phyloP scores from a whole-genome alignment of 2,888 invertebrate species.

The Dasypogon diadema region DNA sequence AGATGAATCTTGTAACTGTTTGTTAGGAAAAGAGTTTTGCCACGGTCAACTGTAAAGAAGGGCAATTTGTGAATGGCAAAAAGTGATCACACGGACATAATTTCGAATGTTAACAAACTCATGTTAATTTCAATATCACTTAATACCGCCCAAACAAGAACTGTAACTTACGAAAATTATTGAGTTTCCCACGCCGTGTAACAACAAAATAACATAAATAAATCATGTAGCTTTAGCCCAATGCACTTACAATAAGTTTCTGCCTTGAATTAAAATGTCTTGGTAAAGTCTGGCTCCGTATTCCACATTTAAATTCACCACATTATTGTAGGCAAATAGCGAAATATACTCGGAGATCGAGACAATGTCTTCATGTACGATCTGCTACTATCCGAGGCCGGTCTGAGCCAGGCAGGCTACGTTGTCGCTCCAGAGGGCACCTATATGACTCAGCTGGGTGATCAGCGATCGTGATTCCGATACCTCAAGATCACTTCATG shows the following conservation, averaged over 20 bases:
- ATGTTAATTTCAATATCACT: too few relatives aligned
- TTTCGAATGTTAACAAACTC: too few relatives aligned
- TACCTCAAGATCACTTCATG: slow-evolving; percentile 49
- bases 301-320: slow-evolving; percentile 26
- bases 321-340: slow-evolving; percentile 17
- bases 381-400: slow-evolving; percentile 11
- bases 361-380: slow-evolving; percentile 31
- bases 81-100: too few relatives aligned
- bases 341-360: slow-evolving; percentile 3
- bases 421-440: not conserved
- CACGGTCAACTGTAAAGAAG: too few relatives aligned
- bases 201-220: not conserved
- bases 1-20: too few relatives aligned
- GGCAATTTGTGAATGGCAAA: too few relatives aligned
- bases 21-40: too few relatives aligned
- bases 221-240: not conserved
- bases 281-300: not conserved
- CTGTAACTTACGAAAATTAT: too few relatives aligned
- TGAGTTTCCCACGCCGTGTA: too few relatives aligned
- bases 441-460: slow-evolving; percentile 36
- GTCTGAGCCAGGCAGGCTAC: not conserved
- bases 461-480: slow-evolving; percentile 43
- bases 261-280: slow-evolving; percentile 29
- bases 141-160: too few relatives aligned
- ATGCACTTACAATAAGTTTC: too few relatives aligned